Evolutionary conservation across 1,140 invertebrate genomes (phyloP), one percentile per base, ranked within the genome.

Genomic region (Nymphalis io): DNA sequence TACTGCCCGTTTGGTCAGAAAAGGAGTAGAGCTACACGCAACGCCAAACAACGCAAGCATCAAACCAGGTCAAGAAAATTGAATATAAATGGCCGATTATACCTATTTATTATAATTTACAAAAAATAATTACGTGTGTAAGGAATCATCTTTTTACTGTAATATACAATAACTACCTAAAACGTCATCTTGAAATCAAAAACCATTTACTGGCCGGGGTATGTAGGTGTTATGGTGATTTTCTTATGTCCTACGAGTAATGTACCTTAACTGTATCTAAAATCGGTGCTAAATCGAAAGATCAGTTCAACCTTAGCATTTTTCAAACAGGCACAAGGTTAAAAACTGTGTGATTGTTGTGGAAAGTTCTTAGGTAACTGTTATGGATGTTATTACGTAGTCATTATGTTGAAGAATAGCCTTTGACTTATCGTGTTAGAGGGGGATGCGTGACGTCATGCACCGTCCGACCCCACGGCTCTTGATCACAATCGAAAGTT

Each of bases 1-100:
- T 74, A 79, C 80, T 84, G 82, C 77, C 85, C 82, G 75, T 78
- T 81, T 73, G 87, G 83, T 85, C 85, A 79, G 61, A 73, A 78
- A 72, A 59, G 80, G 68, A 73, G 74, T 64, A 75, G 76, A 75
- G 80, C 77, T 78, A 80, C 81, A 82, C 82, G 79, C 79, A 81
- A 84, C 76, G 68, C 75, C 80, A 76, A 66, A 20, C 16, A 11
- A 15, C 75, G 75, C 78, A 77, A 78, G 70, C 77, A 70, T 70
- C 70, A 85, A 90, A 90, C 75, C 83, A 84, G 86, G 88, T 88
- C 86, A 85, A 51, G 23, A 51, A 51, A 53, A 53, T 40, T 39
- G 3, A 33, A 53, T 51, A 13, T 23, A 27, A 55, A 27, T 27
- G 11, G 15, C 1, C 3, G 2, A 15, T 20, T 21, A 21, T 3